Percentiles rank a stretch among this genome's conserved stretches.
Evolutionary conservation across 1,140 invertebrate genomes (phyloP).

Genomic region (Tyrophagus putrescentiae): DNA sequence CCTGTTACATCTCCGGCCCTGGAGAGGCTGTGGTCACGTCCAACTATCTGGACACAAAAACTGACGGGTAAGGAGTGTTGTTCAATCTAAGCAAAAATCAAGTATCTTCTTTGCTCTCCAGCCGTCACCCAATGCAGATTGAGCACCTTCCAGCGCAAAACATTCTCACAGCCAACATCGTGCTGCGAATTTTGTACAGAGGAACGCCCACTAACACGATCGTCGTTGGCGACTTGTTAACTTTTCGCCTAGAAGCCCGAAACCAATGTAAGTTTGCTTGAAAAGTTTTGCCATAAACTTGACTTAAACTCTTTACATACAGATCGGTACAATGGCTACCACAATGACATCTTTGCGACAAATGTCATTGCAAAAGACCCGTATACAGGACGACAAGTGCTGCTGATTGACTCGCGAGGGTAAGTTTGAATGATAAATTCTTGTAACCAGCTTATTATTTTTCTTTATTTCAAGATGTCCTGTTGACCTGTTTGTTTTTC

Average conservation of each 20-base stretch:
- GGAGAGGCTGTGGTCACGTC: constrained; percentile 82
- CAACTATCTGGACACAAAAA: constrained; percentile 76
- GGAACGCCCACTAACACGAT: constrained; percentile 78
- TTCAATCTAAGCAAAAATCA: background rate
- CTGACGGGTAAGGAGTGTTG: constrained; percentile 27
- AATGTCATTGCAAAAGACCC: constrained; percentile 85
- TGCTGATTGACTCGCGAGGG: constrained; percentile 75
- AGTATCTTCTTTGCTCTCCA: constrained; percentile 21
- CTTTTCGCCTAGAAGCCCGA: constrained; percentile 71
- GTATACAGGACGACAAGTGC: constrained; percentile 71
- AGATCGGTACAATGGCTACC: constrained; percentile 29
- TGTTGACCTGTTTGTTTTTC: constrained; percentile 78
- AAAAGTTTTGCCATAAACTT: background rate
- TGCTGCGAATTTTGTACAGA: constrained; percentile 68
- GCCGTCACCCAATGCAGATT: constrained; percentile 72
- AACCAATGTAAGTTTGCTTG: constrained; percentile 65
- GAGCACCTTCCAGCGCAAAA: constrained; percentile 79
- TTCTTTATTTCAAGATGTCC: constrained; percentile 50
- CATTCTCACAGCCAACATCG: constrained; percentile 66
- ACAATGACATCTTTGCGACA: constrained; percentile 67
- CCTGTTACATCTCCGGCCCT: constrained; percentile 71
- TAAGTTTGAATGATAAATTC: constrained; percentile 32
- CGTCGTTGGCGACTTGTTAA: constrained; percentile 79
- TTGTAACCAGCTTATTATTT: constrained; percentile 1
- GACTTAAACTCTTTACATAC: constrained; percentile 11